Evolutionary conservation across 2,797 vertebrate genomes (phyloP), one percentile per base, ranked within the genome.

Genomic region (Anabas testudineus): DNA sequence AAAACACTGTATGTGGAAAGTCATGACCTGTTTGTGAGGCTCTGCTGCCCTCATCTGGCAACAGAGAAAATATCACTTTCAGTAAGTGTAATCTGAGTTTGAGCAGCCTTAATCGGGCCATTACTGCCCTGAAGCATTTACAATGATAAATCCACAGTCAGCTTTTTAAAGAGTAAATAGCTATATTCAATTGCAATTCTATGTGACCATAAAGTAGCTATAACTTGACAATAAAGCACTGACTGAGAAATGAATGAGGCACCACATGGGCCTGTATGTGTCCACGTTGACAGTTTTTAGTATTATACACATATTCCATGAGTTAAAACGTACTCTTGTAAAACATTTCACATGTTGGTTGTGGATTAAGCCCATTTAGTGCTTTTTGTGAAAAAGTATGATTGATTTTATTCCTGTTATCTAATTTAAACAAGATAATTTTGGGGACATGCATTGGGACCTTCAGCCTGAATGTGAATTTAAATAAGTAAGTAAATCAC

Each of bases 41-140:
- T 1, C 28, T 91, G 89, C 90, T 92, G 92, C 89, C 91, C 89
- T 86, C 91, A 36, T 57, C 75, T 92, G 90, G 87, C 77, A 45
- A 37, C 3, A 36, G 0, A 48, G 60, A 28, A 30, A 46, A 39
- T 67, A 7, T 75, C 74, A 82, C 39, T 37, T 67, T 68, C 32
- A 22, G n/a, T n/a, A 5, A n/a, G 15, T 21, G 16, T 18, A 16
- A 15, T 1, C 3, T 34, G n/a, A 18, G 4, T 0, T 34, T 18
- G 26, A 36, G 28, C 22, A 19, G 43, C 24, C 13, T 68, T 19
- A 19, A 39, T 39, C 37, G 32, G 13, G 41, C 14, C 7, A 14
- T 14, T 2, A 7, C 3, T 56, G 5, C 18, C n/a, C 9, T 24
- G n/a, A 57, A 66, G 2, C 13, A 53, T 34, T 41, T n/a, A 45